Conservation (phyloP, 30 jellyfish, hydroid and myxozoan species). For the Aurelia aurita region DNA sequence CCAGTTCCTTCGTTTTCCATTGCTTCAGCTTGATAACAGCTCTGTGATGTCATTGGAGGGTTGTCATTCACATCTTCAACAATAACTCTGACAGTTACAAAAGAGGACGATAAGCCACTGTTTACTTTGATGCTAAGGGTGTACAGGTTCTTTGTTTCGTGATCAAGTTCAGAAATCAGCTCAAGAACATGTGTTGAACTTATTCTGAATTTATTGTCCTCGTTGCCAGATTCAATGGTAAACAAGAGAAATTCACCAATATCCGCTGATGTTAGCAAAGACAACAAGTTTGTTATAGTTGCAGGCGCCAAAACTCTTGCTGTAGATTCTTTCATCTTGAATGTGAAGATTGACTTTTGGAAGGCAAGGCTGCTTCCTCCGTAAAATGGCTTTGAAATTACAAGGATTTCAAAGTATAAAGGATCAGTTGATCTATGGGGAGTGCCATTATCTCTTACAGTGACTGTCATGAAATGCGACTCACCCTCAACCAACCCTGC, state of each 20-base stretch:
- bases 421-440: neutral
- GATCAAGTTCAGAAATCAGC: slow-evolving; percentile 68
- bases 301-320: neutral
- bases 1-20: slow-evolving; percentile 60
- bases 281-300: neutral
- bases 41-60: slow-evolving; percentile 89
- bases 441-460: slow-evolving; percentile 42
- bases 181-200: neutral
- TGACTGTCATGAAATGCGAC: neutral
- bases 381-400: slow-evolving; percentile 18
- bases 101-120: slow-evolving; percentile 74
- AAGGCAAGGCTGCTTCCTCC: slow-evolving; percentile 11
- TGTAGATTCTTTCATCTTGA: slow-evolving; percentile 31
- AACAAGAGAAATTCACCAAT: slow-evolving; percentile 27
- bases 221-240: slow-evolving; percentile 83
- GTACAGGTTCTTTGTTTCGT: slow-evolving; percentile 66
- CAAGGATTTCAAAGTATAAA: neutral
- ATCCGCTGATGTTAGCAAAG: slow-evolving; percentile 2
- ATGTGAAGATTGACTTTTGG: slow-evolving; percentile 27
- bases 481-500: slow-evolving; percentile 41
- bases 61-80: slow-evolving; percentile 86
- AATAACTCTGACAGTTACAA: slow-evolving; percentile 30
- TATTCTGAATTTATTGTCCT: slow-evolving; percentile 50
- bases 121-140: slow-evolving; percentile 63
- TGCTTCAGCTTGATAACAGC: slow-evolving; percentile 86